Percentiles rank a stretch among this genome's conserved stretches.
phyloP scores from a whole-genome alignment of 53 echinoderm and acorn worm species.

The Holothuria scabra region DNA sequence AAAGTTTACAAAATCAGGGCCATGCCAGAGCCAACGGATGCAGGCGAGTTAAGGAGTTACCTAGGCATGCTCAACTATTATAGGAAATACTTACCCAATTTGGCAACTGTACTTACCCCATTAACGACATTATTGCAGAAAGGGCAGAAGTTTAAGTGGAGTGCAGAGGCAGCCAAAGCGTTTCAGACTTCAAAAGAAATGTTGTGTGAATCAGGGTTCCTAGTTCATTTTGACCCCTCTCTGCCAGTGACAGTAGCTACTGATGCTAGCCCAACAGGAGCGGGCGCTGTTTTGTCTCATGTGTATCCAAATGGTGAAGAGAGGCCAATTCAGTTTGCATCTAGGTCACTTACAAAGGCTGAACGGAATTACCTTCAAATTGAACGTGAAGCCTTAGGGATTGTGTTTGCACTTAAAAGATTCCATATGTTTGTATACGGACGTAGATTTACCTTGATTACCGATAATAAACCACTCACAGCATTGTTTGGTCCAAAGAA shows the following conservation, averaged over 20 bases:
- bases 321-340: slow-evolving; percentile 44
- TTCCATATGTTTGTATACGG: slow-evolving; percentile 48
- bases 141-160: slow-evolving; percentile 53
- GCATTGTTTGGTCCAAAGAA: slow-evolving; percentile 53
- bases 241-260: slow-evolving; percentile 55
- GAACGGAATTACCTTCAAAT: slow-evolving; percentile 43
- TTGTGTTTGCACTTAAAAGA: slow-evolving; percentile 38
- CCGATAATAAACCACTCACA: slow-evolving; percentile 57
- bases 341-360: slow-evolving; percentile 29
- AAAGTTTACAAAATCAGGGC: slow-evolving; percentile 21
- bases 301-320: slow-evolving; percentile 41
- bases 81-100: slow-evolving; percentile 49
- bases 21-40: slow-evolving; percentile 21
- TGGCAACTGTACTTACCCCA: slow-evolving; percentile 50
- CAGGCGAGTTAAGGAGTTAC: slow-evolving; percentile 29
- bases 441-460: slow-evolving; percentile 38
- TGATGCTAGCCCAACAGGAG: slow-evolving; percentile 52
- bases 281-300: slow-evolving; percentile 57
- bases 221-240: slow-evolving; percentile 57
- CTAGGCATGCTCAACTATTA: slow-evolving; percentile 64
- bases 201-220: slow-evolving; percentile 54
- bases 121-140: slow-evolving; percentile 54
- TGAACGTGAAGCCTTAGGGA: slow-evolving; percentile 51
- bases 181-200: slow-evolving; percentile 48
- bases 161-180: slow-evolving; percentile 26